phyloP scores from a whole-genome alignment of 2,888 invertebrate species.

The Dryococelus australis region DNA sequence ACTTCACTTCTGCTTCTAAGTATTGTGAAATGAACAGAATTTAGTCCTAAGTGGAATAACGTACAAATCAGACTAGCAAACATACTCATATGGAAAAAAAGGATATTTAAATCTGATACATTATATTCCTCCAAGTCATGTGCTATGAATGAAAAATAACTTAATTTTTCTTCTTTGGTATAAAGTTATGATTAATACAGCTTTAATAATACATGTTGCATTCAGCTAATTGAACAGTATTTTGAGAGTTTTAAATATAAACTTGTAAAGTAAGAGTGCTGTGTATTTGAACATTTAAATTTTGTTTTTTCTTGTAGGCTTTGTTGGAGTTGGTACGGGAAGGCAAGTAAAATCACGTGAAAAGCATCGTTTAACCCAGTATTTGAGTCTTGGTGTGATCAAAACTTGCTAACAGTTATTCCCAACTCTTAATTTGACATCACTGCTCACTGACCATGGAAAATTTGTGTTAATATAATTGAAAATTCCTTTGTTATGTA shows the following conservation, averaged over 20 bases:
- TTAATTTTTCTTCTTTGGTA: too few relatives aligned
- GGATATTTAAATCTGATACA: too few relatives aligned
- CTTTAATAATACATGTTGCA: not conserved
- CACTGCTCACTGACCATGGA: not conserved
- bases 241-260: not conserved
- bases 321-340: slow-evolving; percentile 57
- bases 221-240: not conserved
- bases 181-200: not conserved
- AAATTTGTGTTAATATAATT: not conserved
- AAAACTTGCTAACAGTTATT: slow-evolving; percentile 24
- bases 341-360: slow-evolving; percentile 55
- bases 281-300: not conserved
- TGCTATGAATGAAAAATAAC: too few relatives aligned
- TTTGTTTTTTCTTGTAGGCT: slow-evolving; percentile 56
- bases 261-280: not conserved
- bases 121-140: too few relatives aligned
- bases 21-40: too few relatives aligned
- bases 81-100: too few relatives aligned
- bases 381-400: slow-evolving; percentile 36
- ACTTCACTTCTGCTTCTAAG: too few relatives aligned
- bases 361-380: slow-evolving; percentile 34
- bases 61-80: too few relatives aligned
- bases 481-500: not conserved
- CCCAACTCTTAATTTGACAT: not conserved
- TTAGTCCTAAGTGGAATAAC: too few relatives aligned